Evolutionary conservation across 2,888 invertebrate genomes (phyloP).

Genomic region (Uloborus plumipes): DNA sequence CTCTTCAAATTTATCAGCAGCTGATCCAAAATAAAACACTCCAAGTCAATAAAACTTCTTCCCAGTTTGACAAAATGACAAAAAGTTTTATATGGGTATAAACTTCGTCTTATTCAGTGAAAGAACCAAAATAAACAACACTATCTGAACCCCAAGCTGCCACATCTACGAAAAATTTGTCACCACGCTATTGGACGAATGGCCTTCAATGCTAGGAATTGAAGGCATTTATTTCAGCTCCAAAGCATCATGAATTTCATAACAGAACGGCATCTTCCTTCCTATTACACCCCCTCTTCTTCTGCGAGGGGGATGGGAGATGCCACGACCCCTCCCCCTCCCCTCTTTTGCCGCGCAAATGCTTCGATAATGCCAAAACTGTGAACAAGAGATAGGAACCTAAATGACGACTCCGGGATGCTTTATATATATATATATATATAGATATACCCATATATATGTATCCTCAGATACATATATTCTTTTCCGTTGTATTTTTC

Average conservation of each 20-base stretch:
- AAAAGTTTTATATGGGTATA: neutral
- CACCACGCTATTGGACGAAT: too few species aligned
- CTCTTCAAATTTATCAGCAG: too few species aligned
- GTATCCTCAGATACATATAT: conserved; percentile 35
- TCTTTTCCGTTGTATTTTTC: conserved; percentile 2
- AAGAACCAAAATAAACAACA: too few species aligned
- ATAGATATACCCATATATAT: conserved; percentile 11
- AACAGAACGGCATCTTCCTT: conserved; percentile 40
- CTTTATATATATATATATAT: conserved; percentile 3
- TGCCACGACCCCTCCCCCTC: conserved; percentile 18
- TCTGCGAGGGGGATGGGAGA: neutral
- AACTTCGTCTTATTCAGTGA: too few species aligned
- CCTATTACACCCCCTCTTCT: conserved; percentile 8
- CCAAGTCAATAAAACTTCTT: too few species aligned
- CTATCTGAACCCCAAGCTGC: too few species aligned
- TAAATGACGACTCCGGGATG: conserved; percentile 40
- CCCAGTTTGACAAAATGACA: neutral
- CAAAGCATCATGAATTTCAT: conserved; percentile 64
- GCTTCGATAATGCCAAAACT: conserved; percentile 63
- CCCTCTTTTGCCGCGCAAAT: conserved; percentile 39
- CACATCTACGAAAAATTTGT: too few species aligned
- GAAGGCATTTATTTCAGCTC: conserved; percentile 59
- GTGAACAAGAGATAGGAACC: conserved; percentile 58
- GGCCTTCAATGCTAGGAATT: conserved; percentile 14
- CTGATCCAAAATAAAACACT: too few species aligned